Conservation (phyloP, 1,140 invertebrate genomes). For the Eriosoma lanigerum region DNA sequence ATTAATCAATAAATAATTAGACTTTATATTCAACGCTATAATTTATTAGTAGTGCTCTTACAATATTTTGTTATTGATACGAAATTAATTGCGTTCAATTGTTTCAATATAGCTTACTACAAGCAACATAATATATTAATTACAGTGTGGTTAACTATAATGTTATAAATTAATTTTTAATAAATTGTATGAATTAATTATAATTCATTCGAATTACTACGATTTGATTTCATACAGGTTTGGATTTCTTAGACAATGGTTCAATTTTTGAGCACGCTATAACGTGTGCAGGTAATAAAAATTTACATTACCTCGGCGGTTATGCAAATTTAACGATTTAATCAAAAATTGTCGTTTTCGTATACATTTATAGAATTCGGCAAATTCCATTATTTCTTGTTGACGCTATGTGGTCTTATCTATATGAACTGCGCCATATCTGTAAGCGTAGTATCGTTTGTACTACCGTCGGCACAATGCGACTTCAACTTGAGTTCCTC, state of each 20-base stretch:
- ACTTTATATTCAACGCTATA: neutral
- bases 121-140: neutral
- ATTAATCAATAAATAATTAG: neutral
- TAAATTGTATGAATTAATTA: no score
- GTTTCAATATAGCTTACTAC: neutral
- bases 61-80: conserved; percentile 15
- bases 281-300: conserved; percentile 44
- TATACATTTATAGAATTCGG: conserved; percentile 68
- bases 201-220: neutral
- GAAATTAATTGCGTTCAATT: conserved; percentile 35
- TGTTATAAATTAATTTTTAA: no score
- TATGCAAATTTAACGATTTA: neutral
- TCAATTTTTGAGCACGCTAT: conserved; percentile 52
- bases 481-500: conserved; percentile 73
- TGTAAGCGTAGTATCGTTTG: conserved; percentile 80
- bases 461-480: conserved; percentile 73
- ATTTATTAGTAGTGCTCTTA: neutral
- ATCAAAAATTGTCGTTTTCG: neutral
- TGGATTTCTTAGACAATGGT: conserved; percentile 51
- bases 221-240: conserved; percentile 13
- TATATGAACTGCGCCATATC: conserved; percentile 78
- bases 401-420: conserved; percentile 70
- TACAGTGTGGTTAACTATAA: neutral
- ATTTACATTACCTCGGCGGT: no score
- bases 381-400: conserved; percentile 71